Evolutionary conservation across 2,113 vertebrate genomes (phyloP).

Genomic region (Stomatorhinus ivindoensis): DNA sequence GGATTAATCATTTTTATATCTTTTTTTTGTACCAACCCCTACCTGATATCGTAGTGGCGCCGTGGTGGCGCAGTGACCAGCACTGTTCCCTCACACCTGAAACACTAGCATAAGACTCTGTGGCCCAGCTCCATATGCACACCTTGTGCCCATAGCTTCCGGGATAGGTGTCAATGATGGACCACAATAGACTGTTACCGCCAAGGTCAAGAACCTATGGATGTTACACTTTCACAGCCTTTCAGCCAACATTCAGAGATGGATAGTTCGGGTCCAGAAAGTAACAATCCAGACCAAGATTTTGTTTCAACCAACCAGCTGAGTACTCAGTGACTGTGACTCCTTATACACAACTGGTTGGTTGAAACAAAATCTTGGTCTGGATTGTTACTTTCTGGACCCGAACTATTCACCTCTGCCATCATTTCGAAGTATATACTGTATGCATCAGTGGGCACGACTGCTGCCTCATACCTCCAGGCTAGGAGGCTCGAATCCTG

Average conservation of each 20-base stretch:
- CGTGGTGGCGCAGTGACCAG: neutral
- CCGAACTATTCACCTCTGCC: too few relatives aligned
- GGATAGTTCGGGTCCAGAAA: too few relatives aligned
- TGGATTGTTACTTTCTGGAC: too few relatives aligned
- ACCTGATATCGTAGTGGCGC: neutral
- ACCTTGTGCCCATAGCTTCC: neutral
- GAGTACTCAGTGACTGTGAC: too few relatives aligned
- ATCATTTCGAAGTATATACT: neutral
- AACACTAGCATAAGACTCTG: neutral
- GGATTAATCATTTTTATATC: neutral
- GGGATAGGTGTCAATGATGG: neutral
- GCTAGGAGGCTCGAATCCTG: neutral
- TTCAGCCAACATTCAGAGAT: neutral
- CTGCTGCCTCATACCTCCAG: neutral
- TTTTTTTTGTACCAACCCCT: neutral
- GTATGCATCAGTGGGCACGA: neutral
- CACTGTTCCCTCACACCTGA: neutral
- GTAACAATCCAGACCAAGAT: too few relatives aligned
- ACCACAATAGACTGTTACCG: neutral
- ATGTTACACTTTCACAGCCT: neutral
- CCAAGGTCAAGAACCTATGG: neutral
- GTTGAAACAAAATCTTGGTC: too few relatives aligned
- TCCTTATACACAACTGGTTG: too few relatives aligned
- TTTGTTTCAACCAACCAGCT: too few relatives aligned
- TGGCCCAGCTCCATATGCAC: neutral